phyloP scores from a whole-genome alignment of 1,140 invertebrate genomes.

The Lineus longissimus region DNA sequence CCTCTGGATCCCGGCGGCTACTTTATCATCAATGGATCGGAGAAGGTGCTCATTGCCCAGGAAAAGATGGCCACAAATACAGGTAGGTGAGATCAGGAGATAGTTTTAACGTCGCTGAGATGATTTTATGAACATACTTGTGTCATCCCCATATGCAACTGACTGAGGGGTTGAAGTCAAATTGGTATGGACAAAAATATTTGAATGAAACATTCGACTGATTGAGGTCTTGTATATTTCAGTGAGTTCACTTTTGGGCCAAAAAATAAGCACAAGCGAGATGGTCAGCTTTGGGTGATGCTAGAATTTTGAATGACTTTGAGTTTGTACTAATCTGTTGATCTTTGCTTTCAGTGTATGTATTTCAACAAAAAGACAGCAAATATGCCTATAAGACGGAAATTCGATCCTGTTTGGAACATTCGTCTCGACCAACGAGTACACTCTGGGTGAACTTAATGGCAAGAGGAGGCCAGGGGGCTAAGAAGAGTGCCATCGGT shows the following conservation, averaged over 20 bases:
- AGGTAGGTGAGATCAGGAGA: constrained; percentile 25
- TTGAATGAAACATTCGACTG: neutral
- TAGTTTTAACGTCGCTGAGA: neutral
- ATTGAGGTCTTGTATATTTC: neutral
- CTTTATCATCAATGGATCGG: constrained; percentile 56
- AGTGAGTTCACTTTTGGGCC: neutral
- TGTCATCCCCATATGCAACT: neutral
- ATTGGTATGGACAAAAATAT: neutral
- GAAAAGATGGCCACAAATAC: constrained; percentile 99
- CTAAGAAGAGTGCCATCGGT: constrained; percentile 95
- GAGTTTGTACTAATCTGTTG: constrained; percentile 1
- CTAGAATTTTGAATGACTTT: neutral
- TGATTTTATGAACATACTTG: neutral
- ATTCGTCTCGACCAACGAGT: constrained; percentile 86
- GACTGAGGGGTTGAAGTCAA: neutral
- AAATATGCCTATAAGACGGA: constrained; percentile 98
- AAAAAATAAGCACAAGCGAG: neutral
- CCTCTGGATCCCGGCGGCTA: constrained; percentile 84
- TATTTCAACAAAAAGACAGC: constrained; percentile 91
- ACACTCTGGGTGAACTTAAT: constrained; percentile 99
- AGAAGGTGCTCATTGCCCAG: constrained; percentile 86
- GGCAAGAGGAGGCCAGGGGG: constrained; percentile 89
- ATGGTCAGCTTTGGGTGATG: neutral
- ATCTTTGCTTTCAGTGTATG: constrained; percentile 70
- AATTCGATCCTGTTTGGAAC: constrained; percentile 92